Evolutionary conservation across 2,888 invertebrate genomes (phyloP).

Genomic region (Eristalis pertinax): DNA sequence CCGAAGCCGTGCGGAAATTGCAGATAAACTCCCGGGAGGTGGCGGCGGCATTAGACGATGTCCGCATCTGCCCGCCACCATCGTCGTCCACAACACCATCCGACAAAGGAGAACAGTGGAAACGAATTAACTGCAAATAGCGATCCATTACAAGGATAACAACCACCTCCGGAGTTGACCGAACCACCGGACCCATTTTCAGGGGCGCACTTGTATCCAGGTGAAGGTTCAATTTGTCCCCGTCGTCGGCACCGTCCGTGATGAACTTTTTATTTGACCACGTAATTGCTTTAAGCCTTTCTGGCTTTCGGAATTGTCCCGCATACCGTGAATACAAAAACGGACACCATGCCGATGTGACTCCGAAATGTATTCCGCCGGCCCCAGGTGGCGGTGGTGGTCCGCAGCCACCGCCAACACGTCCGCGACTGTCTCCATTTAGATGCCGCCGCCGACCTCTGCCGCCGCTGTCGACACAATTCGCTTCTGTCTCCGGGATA

Average conservation of each 20-base stretch:
- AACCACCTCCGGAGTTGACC: slow-evolving; percentile 49
- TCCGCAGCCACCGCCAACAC: neutral
- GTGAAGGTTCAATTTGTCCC: slow-evolving; percentile 58
- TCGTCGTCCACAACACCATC: neutral
- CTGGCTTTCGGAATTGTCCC: slow-evolving; percentile 59
- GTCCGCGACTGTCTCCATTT: slow-evolving; percentile 25
- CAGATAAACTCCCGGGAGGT: slow-evolving; percentile 56
- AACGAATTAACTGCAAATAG: slow-evolving; percentile 68
- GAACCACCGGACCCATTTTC: slow-evolving; percentile 4
- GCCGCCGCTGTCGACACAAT: neutral
- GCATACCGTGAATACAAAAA: slow-evolving; percentile 59
- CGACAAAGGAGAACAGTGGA: slow-evolving; percentile 58
- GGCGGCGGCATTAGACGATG: slow-evolving; percentile 46
- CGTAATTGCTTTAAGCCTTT: slow-evolving; percentile 72
- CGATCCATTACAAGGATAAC: slow-evolving; percentile 71
- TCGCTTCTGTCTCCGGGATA: slow-evolving; percentile 35
- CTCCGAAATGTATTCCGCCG: slow-evolving; percentile 4
- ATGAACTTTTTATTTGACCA: slow-evolving; percentile 72
- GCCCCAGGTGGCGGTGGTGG: slow-evolving; percentile 3
- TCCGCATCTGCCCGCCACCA: slow-evolving; percentile 41
- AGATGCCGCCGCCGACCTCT: slow-evolving; percentile 32
- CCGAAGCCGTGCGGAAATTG: slow-evolving; percentile 67
- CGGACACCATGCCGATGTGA: slow-evolving; percentile 55
- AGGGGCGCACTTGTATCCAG: slow-evolving; percentile 20
- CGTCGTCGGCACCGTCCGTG: slow-evolving; percentile 35